Conservation (phyloP, 2,888 invertebrate genomes). For the Athripsodes cinereus region DNA sequence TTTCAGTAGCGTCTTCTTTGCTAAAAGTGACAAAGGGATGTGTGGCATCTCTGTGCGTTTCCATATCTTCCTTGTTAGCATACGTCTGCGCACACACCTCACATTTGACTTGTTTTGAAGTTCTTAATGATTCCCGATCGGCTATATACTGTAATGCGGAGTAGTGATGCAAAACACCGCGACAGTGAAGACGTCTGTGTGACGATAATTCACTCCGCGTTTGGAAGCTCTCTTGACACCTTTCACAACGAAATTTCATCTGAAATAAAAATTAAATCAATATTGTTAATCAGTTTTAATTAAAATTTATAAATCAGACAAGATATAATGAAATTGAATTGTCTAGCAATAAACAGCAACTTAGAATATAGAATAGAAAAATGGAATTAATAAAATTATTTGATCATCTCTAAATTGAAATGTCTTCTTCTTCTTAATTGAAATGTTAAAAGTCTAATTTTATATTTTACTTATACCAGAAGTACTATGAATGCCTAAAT, state of each 20-base stretch:
- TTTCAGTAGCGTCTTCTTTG: constrained; percentile 42
- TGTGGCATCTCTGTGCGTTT: constrained; percentile 42
- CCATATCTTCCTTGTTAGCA: constrained; percentile 37
- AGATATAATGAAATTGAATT: too few species aligned
- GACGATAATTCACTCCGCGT: constrained; percentile 17
- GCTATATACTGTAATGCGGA: not conserved
- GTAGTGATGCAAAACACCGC: constrained; percentile 8
- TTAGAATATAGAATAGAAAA: too few species aligned
- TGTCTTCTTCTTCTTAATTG: too few species aligned
- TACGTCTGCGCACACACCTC: constrained; percentile 46
- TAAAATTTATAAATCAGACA: too few species aligned
- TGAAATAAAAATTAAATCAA: constrained; percentile 7
- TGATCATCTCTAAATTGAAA: too few species aligned
- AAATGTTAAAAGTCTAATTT: too few species aligned
- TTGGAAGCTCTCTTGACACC: constrained; percentile 17
- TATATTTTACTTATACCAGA: too few species aligned
- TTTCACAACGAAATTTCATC: constrained; percentile 17
- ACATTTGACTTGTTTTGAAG: constrained; percentile 30
- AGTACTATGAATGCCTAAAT: too few species aligned
- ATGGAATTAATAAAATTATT: too few species aligned
- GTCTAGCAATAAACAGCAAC: too few species aligned
- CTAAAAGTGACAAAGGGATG: constrained; percentile 49
- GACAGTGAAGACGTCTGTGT: constrained; percentile 23
- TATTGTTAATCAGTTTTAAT: too few species aligned
- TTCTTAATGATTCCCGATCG: not conserved